These are phyloP conservation scores for Tricholaema leucomelas DNA, from an alignment of 2,113 vertebrate species.

Conservation along the genomic window DNA sequence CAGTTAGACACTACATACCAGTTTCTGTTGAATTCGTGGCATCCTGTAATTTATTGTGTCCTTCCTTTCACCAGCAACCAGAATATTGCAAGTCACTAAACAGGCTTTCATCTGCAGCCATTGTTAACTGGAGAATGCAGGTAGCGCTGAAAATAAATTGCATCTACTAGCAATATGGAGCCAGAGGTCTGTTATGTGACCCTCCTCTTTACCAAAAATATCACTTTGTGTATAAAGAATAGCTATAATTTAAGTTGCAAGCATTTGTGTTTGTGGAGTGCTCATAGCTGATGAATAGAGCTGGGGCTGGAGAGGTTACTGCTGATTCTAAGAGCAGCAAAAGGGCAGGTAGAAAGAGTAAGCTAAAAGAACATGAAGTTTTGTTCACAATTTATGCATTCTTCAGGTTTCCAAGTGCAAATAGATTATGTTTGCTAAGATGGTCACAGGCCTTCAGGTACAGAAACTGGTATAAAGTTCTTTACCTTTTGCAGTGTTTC, in stretches of 20 bases:
- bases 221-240: not conserved
- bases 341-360: not conserved
- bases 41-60: constrained; percentile 27
- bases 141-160: constrained; percentile 43
- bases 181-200: constrained; percentile 1
- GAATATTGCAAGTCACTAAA: constrained; percentile 40
- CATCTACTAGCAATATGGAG: not conserved
- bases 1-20: not conserved
- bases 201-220: not conserved
- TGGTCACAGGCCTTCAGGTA: not conserved
- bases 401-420: not conserved
- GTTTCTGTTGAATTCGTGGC: not conserved
- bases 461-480: not conserved
- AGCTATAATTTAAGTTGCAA: not conserved
- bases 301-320: not conserved
- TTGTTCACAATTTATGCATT: not conserved
- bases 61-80: not conserved
- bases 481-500: not conserved
- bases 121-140: constrained; percentile 46
- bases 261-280: not conserved
- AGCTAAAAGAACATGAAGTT: not conserved
- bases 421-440: not conserved
- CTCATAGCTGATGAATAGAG: not conserved
- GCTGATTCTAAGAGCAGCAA: not conserved
- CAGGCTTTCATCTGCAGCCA: constrained; percentile 36